A percentile compares a stretch with the other conserved stretches of the same genome.
Evolutionary conservation across 2,888 invertebrate species (phyloP).

Genomic region (Ichneumoninae sp.): DNA sequence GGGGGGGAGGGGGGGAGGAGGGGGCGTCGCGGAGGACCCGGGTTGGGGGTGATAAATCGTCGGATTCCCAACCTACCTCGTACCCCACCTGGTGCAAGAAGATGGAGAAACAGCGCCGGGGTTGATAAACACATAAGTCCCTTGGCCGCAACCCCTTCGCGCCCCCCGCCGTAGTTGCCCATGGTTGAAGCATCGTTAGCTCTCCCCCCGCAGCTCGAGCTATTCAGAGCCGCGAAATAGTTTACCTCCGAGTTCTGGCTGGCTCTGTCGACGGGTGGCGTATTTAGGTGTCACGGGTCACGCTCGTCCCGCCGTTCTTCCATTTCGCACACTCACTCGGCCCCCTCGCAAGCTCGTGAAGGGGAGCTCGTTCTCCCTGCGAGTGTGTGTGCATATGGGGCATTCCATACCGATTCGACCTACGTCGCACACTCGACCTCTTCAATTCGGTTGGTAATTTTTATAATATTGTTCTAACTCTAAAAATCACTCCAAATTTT

Average conservation of each 20-base stretch:
- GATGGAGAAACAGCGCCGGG: conserved; percentile 39
- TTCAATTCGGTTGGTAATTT: no score
- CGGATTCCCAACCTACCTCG: not conserved
- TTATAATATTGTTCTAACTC: no score
- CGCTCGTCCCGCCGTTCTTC: conserved; percentile 55
- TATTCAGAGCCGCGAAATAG: conserved; percentile 76
- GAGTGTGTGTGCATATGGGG: not conserved
- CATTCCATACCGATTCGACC: no score
- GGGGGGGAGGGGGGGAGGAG: not conserved
- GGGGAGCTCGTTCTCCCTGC: not conserved
- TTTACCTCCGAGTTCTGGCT: conserved; percentile 67
- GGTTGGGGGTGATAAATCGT: not conserved
- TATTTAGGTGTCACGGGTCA: conserved; percentile 72
- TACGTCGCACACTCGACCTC: no score
- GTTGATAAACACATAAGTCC: conserved; percentile 76
- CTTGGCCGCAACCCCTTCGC: conserved; percentile 15
- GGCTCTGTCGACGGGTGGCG: conserved; percentile 66
- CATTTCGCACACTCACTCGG: conserved; percentile 18
- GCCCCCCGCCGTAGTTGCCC: not conserved
- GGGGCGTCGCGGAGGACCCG: not conserved
- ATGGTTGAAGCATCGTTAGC: conserved; percentile 75
- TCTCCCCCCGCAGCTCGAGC: conserved; percentile 65
- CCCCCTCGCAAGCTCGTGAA: conserved; percentile 13
- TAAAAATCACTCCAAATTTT: no score
- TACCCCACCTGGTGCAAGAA: not conserved